Conservation (phyloP, 2,797 vertebrate species). For the Mormyrops attenuatus region DNA sequence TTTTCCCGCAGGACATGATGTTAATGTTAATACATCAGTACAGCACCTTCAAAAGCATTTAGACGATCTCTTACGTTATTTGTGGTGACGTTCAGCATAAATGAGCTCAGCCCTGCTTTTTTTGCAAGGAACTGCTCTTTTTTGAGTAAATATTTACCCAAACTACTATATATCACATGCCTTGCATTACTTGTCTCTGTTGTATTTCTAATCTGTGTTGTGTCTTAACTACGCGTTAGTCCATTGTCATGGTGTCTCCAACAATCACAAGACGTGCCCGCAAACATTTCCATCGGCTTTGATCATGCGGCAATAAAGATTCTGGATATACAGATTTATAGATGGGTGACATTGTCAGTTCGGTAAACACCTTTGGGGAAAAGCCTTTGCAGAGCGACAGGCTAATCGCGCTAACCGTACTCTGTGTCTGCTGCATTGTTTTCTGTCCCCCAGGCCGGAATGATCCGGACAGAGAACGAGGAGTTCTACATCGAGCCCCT, state of each 20-base stretch:
- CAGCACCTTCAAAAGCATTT: background rate
- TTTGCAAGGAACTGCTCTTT: background rate
- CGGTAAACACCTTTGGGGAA: background rate
- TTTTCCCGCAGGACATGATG: background rate
- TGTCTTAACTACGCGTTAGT: background rate
- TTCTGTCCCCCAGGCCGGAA: conserved; percentile 75
- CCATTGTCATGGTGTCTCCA: background rate
- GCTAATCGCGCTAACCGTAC: background rate
- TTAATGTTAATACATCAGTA: background rate
- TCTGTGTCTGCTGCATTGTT: background rate
- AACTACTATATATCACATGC: background rate
- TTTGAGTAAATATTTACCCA: background rate
- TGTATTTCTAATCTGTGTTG: background rate
- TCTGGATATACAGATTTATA: background rate
- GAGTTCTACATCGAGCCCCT: conserved; percentile 97
- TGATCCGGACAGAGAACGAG: conserved; percentile 89
- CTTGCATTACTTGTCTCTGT: background rate
- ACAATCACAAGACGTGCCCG: background rate
- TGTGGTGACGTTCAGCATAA: background rate
- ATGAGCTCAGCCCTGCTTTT: background rate
- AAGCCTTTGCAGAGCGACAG: background rate
- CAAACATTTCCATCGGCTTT: background rate
- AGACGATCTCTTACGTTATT: background rate
- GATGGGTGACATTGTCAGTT: background rate
- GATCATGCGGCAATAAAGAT: background rate